A percentile compares a stretch with the other conserved stretches of the same genome.
phyloP scores from a whole-genome alignment of 2,888 invertebrate genomes.

The Mythimna ferrago region DNA sequence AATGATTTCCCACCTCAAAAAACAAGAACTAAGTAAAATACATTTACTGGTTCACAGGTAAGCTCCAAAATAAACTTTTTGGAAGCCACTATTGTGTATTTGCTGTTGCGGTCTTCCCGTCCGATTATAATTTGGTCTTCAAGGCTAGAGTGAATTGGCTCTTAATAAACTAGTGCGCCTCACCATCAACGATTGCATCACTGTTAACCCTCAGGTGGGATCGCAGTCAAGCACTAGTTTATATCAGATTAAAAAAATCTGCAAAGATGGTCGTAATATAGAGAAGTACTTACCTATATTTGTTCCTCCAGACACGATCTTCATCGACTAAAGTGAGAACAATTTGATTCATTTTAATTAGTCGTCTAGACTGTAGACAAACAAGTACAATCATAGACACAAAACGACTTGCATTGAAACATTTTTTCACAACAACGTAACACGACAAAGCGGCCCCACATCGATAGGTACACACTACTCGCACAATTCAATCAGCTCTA shows the following conservation, averaged over 20 bases:
- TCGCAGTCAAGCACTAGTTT: too few species aligned
- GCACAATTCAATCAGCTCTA: slow-evolving; percentile 17
- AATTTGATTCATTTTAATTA: slow-evolving; percentile 15
- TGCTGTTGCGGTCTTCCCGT: too few species aligned
- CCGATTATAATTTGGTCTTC: too few species aligned
- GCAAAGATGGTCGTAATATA: background rate
- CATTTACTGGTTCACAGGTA: background rate
- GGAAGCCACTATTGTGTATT: background rate
- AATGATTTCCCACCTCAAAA: too few species aligned
- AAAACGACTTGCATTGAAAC: background rate
- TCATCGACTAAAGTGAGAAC: background rate
- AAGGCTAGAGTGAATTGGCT: too few species aligned
- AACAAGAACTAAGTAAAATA: background rate
- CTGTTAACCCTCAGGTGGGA: too few species aligned
- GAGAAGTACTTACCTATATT: background rate
- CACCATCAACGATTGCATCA: too few species aligned
- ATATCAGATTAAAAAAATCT: too few species aligned
- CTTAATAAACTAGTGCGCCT: too few species aligned
- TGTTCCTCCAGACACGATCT: background rate
- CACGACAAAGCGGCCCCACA: slow-evolving; percentile 17
- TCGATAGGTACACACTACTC: slow-evolving; percentile 30
- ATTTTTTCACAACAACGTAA: slow-evolving; percentile 27
- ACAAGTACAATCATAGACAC: slow-evolving; percentile 1
- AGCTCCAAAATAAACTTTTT: background rate
- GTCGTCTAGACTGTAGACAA: slow-evolving; percentile 13